These are phyloP conservation scores for Sylvia borin DNA, from an alignment of 2,797 vertebrate species.

Conservation along the genomic window DNA sequence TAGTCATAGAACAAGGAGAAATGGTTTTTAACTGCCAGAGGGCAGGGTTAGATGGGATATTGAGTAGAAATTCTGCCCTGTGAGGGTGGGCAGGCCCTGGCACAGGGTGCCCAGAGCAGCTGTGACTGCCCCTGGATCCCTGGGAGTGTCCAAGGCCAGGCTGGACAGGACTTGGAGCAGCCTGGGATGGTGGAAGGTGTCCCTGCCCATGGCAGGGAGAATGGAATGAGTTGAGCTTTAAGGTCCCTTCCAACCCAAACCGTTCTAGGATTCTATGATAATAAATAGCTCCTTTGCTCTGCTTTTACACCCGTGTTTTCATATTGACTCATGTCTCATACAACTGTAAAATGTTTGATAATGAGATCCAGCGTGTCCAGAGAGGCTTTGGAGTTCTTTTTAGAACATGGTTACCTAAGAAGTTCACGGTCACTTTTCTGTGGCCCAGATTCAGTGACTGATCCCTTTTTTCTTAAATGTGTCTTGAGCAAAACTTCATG, in stretches of 20 bases:
- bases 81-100: accelerated
- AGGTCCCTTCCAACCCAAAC: not conserved
- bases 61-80: accelerated
- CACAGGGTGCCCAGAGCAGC: not conserved
- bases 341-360: not conserved
- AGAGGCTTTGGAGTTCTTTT: not conserved
- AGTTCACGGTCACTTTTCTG: not conserved
- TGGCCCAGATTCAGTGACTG: not conserved
- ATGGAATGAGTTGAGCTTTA: not conserved
- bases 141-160: not conserved
- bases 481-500: not conserved
- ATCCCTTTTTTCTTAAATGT: not conserved
- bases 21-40: not conserved
- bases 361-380: not conserved
- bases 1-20: not conserved
- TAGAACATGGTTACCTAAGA: not conserved
- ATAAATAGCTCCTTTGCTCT: not conserved
- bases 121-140: not conserved
- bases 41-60: not conserved
- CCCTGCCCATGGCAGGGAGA: not conserved
- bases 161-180: accelerated
- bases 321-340: not conserved
- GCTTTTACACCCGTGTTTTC: not conserved
- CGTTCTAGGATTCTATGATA: not conserved
- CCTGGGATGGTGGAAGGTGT: accelerated